phyloP scores from a whole-genome alignment of 2,797 vertebrate species.

The Gambusia yucatana region DNA sequence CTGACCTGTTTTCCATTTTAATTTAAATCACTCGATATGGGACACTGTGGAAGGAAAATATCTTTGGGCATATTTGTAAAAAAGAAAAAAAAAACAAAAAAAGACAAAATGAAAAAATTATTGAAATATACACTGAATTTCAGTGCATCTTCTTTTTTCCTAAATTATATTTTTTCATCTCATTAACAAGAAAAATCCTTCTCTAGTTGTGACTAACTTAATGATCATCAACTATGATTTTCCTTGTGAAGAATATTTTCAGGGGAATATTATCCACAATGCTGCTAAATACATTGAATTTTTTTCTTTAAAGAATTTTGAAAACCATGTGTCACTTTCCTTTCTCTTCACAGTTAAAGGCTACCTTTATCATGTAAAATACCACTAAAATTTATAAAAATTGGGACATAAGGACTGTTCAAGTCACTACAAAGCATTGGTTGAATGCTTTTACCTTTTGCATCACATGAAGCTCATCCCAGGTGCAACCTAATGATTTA shows the following conservation, averaged over 20 bases:
- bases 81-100: not conserved
- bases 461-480: not conserved
- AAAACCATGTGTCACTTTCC: not conserved
- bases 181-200: not conserved
- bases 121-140: not conserved
- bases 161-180: too few relatives aligned
- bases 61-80: not conserved
- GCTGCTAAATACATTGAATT: not conserved
- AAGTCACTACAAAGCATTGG: not conserved
- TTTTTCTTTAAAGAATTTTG: not conserved
- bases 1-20: slow-evolving; percentile 5
- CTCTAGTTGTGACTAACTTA: not conserved
- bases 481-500: not conserved
- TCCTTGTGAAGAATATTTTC: not conserved
- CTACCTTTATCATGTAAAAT: not conserved
- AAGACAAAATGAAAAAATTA: not conserved
- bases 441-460: not conserved
- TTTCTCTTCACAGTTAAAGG: not conserved
- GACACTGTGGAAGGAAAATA: slow-evolving; percentile 2
- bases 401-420: not conserved
- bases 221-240: not conserved
- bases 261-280: not conserved
- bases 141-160: not conserved
- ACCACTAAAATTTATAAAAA: not conserved
- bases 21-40: slow-evolving; percentile 12